Percentiles rank a stretch among this genome's conserved stretches.
Conservation (phyloP, 2,888 invertebrate genomes). For the Asteroscopus sphinx region DNA sequence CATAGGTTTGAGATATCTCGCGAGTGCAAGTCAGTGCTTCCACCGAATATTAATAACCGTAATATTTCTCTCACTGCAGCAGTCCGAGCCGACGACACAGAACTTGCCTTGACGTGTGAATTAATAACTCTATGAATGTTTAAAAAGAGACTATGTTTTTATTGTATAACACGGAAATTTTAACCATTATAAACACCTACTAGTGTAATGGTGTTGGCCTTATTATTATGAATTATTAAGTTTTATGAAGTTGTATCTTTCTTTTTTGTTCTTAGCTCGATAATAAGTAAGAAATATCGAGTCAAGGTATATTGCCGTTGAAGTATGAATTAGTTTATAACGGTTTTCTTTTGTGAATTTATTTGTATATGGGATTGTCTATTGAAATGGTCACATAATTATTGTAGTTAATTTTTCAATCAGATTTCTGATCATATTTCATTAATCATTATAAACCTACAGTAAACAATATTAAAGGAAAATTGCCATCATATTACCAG, state of each 20-base stretch:
- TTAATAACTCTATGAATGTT: conserved; percentile 73
- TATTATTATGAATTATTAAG: neutral
- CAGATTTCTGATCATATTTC: too few relatives aligned
- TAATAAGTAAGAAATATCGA: too few relatives aligned
- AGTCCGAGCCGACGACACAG: conserved; percentile 73
- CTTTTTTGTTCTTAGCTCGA: too few relatives aligned
- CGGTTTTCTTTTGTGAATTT: too few relatives aligned
- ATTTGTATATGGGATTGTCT: too few relatives aligned
- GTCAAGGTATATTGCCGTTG: too few relatives aligned
- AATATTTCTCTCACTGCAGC: conserved; percentile 81
- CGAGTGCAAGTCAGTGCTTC: conserved; percentile 80
- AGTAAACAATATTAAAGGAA: too few relatives aligned
- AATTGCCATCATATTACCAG: too few relatives aligned
- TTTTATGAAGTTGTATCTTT: neutral
- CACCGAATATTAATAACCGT: conserved; percentile 84
- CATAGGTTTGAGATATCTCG: conserved; percentile 74
- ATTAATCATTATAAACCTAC: too few relatives aligned
- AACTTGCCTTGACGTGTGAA: conserved; percentile 76
- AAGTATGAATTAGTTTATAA: too few relatives aligned
- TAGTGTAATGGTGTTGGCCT: neutral
- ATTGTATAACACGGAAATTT: conserved; percentile 33
- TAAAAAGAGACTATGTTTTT: conserved; percentile 56
- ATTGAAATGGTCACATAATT: too few relatives aligned
- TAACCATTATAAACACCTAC: neutral
- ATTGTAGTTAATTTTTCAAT: too few relatives aligned